phyloP scores from a whole-genome alignment of 2,888 invertebrate species.

The Drosophila histrio region DNA sequence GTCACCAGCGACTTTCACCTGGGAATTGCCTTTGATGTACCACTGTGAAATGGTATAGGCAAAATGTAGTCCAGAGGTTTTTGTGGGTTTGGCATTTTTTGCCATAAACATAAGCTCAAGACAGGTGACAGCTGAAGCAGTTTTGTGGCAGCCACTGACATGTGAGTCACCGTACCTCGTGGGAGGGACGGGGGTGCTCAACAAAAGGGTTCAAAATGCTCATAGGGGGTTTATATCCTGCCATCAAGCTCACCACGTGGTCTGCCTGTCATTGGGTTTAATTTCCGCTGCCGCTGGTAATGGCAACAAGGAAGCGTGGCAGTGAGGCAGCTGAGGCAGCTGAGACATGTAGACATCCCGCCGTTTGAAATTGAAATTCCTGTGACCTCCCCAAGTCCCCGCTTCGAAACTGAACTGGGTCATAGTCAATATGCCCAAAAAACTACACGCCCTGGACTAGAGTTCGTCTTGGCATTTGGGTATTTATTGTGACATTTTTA shows the following conservation, averaged over 20 bases:
- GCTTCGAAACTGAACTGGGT: slow-evolving; percentile 35
- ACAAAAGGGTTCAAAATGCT: slow-evolving; percentile 69
- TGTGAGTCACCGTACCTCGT: slow-evolving; percentile 7
- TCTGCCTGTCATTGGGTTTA: slow-evolving; percentile 73
- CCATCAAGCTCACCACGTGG: slow-evolving; percentile 50
- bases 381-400: slow-evolving; percentile 9
- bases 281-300: slow-evolving; percentile 67
- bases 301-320: slow-evolving; percentile 48
- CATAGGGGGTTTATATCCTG: slow-evolving; percentile 38
- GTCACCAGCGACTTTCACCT: slow-evolving; percentile 32
- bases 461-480: slow-evolving; percentile 67
- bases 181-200: slow-evolving; percentile 5
- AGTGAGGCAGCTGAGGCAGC: slow-evolving; percentile 37
- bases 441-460: slow-evolving; percentile 40
- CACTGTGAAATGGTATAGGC: slow-evolving; percentile 34
- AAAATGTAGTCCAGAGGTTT: slow-evolving; percentile 30
- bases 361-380: slow-evolving; percentile 67
- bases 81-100: slow-evolving; percentile 52
- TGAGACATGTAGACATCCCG: slow-evolving; percentile 51
- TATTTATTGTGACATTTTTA: slow-evolving; percentile 77
- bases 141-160: slow-evolving; percentile 48
- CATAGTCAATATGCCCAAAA: slow-evolving; percentile 39
- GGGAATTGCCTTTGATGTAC: slow-evolving; percentile 74
- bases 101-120: slow-evolving; percentile 61
- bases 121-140: slow-evolving; percentile 60